Base-by-base conservation (phyloP, 2,113 vertebrate genomes). In the Xiphophorus hellerii region DNA sequence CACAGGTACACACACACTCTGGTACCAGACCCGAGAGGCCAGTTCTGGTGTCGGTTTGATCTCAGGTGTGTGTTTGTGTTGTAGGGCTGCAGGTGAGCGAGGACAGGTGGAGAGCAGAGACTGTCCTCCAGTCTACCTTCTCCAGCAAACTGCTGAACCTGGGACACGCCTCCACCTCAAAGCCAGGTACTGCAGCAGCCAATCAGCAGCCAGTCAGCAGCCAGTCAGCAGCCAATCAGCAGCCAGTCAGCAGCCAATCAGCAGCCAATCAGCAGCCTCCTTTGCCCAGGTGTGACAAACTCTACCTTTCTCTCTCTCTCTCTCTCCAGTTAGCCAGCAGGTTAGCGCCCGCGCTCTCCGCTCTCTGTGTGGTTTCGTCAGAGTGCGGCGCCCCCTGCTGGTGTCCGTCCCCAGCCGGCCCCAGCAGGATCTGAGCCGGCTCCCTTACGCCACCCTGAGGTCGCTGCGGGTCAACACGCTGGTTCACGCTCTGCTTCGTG, bases 51-150 rank as follows among this genome's bases (percentile, higher is more conserved):
- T 58, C 25, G 10, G 22, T 4, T 2, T 58, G 51, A 58, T 27
- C 4, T 13, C 71, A 25, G 60, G 37, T 63, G 37, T 30, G 35
- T 25, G 13, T 62, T 30, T 60, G 33, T 63, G 29, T 17, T 28
- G 3, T 87, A 98, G 96, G 95, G 71, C 31, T 97, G 73, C 87
- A 75, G 42, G 28, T 96, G 63, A 91, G 83, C 51, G 92, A 96
- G 60, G 95, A 97, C 87, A 89, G 74, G 31, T 99, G 97, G 97
- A 85, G 85, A 87, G 95, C 93, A 74, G 97, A 99, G 90, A 91
- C 85, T 33, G 83, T 96, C 77, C 94, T 99, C 13, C 97, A 97
- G 44, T 96, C 97, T 33, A 96, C 96, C 1, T 95, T 94, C 85
- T 91, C 72, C 66, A 97, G 94, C 89, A 95, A 91, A 65, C 92